These are phyloP conservation scores for Tragelaphus scriptus DNA, from an alignment of 2,113 vertebrate species.

Conservation along the genomic window DNA sequence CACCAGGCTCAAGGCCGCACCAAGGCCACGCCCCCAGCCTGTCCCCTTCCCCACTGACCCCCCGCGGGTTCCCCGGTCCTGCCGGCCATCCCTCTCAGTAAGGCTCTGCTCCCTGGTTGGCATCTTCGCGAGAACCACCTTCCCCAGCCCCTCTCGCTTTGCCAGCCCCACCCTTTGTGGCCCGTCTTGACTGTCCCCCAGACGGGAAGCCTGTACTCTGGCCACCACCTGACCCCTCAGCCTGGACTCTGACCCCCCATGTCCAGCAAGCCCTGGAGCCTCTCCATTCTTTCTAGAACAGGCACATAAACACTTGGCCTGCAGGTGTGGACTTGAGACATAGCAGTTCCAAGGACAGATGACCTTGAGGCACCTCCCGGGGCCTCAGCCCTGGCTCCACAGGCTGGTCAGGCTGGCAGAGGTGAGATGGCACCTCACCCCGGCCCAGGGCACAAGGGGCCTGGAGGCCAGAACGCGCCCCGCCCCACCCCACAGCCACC, in stretches of 20 bases:
- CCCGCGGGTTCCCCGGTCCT: background rate
- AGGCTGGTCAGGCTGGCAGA: no score
- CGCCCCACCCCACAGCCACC: background rate
- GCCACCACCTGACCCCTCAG: background rate
- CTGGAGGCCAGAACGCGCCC: rapidly evolving
- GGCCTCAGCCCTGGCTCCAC: background rate
- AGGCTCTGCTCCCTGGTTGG: background rate
- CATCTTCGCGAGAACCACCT: rapidly evolving
- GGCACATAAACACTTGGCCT: background rate
- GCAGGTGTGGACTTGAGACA: background rate
- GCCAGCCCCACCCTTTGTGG: background rate
- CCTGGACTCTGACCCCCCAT: background rate
- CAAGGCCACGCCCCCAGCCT: background rate
- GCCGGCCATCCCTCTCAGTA: background rate
- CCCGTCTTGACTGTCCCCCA: background rate
- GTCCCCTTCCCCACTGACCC: background rate
- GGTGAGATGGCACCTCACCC: rapidly evolving
- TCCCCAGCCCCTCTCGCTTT: background rate
- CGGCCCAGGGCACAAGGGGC: no score
- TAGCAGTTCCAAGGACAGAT: background rate
- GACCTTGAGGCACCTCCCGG: background rate
- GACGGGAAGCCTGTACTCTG: background rate
- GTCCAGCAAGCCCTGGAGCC: background rate
- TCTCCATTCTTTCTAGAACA: background rate
- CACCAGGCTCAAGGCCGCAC: background rate